phyloP scores from a whole-genome alignment of 2,113 vertebrate genomes.

The Xiphias gladius region DNA sequence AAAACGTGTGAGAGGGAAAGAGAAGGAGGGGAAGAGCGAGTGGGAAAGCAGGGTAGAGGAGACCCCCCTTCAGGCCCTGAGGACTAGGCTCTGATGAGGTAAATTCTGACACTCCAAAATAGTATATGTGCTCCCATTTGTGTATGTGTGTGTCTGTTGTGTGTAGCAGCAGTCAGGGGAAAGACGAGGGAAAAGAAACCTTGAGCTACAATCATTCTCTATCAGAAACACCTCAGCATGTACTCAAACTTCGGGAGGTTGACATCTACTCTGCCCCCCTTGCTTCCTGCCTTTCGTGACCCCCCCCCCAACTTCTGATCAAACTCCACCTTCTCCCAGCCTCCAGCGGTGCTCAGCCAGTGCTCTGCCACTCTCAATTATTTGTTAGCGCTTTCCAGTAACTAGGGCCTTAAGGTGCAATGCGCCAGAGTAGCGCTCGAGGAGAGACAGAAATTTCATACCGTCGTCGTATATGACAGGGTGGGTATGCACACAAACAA shows the following conservation, averaged over 20 bases:
- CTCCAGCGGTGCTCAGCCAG: constrained; percentile 53
- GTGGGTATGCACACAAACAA: neutral
- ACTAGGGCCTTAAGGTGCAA: constrained; percentile 54
- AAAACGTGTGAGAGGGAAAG: constrained; percentile 48
- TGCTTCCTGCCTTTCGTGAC: constrained; percentile 31
- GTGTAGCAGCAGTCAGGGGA: constrained; percentile 11
- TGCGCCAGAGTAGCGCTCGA: neutral
- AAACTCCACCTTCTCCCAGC: constrained; percentile 30
- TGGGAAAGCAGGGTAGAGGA: constrained; percentile 55
- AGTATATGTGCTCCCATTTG: neutral
- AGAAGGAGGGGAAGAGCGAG: constrained; percentile 36
- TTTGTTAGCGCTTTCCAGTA: constrained; percentile 50
- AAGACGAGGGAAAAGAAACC: constrained; percentile 10
- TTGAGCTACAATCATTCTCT: constrained; percentile 25
- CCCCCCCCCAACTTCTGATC: constrained; percentile 15
- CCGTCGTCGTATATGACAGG: neutral
- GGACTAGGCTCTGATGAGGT: constrained; percentile 63
- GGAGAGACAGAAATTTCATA: constrained; percentile 30
- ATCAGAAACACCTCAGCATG: constrained; percentile 34
- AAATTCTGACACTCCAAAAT: constrained; percentile 54
- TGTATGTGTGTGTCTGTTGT: constrained; percentile 2
- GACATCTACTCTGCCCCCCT: constrained; percentile 15
- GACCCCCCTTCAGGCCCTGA: constrained; percentile 43
- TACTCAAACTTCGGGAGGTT: constrained; percentile 3
- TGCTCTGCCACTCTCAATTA: constrained; percentile 71